Conservation (phyloP, 1,140 invertebrate genomes). For the Heliconius nattereri region DNA sequence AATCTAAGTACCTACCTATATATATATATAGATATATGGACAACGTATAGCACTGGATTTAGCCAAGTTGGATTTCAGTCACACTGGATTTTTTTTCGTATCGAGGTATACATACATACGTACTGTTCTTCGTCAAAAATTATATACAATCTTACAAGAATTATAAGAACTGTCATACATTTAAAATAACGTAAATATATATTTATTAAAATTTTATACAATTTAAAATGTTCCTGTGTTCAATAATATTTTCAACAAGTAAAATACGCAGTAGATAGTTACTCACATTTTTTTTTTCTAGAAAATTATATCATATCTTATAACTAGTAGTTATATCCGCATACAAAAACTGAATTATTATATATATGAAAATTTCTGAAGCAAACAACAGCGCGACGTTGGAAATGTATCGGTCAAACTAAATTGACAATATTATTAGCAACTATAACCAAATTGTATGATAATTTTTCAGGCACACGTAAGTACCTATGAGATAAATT, state of each 20-base stretch:
- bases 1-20: too few species aligned
- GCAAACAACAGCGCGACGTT: constrained; percentile 39
- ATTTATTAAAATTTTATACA: too few species aligned
- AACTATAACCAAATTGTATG: constrained; percentile 16
- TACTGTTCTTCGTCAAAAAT: too few species aligned
- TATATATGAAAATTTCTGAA: constrained; percentile 41
- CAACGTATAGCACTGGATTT: too few species aligned
- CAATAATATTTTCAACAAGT: not conserved
- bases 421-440: constrained; percentile 20
- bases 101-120: too few species aligned
- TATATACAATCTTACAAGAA: too few species aligned
- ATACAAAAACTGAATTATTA: constrained; percentile 40
- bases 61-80: too few species aligned
- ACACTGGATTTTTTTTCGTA: too few species aligned
- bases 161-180: too few species aligned
- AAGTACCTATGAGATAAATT: not conserved
- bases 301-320: not conserved
- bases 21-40: too few species aligned
- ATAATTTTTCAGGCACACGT: constrained; percentile 24
- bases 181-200: too few species aligned
- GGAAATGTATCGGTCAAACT: not conserved
- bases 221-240: too few species aligned
- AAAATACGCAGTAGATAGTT: not conserved
- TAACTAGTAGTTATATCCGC: constrained; percentile 33
- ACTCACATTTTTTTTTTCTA: not conserved